Evolutionary conservation across 53 echinoderm and acorn worm species (phyloP), one percentile per base, ranked within the genome.

Genomic region (Pentamera pediparva): DNA sequence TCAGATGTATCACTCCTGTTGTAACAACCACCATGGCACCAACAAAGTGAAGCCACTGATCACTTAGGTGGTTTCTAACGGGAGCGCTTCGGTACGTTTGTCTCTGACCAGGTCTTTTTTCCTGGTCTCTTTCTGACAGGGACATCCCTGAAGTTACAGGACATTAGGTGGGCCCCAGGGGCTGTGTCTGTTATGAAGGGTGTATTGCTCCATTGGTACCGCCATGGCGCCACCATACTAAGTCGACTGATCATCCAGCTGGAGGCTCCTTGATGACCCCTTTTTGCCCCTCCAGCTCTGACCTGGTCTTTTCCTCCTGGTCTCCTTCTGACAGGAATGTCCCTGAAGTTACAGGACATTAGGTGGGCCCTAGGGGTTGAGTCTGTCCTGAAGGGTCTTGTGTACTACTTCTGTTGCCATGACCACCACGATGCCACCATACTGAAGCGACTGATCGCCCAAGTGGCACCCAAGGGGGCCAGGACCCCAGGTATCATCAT

Each of bases 301-400:
- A 58, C 59, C 20, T 58, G 59, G 20, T 12, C 45, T 12, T 45
- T 45, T 12, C 10, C 45, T 12, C 45, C 17, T 57, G 15, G 61
- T 63, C 43, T 45, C 37, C 56, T 35, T 18, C 35, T 55, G 1
- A 32, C 57, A 87, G 92, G 87, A 4, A 59, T 54, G 29, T 74
- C 71, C 67, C 61, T 92, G 13, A 86, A 77, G 39, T 72, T 95
- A 37, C 74, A 56, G 13, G 87, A 95, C 48, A 77, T 51, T 18
- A 70, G 73, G 13, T 95, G 95, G 96, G 96, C 96, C 10, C 79
- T 95, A 18, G 90, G 85, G 37, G 81, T 90, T 1, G 96, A 95
- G 48, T 77, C 67, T 17, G 55, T 70, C 47, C 56, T 95, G 37
- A 87, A 77, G 43, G 39, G 78, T 10, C 69, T 95, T 6, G 38